Percentiles rank a stretch among this genome's conserved stretches.
Evolutionary conservation across 2,797 vertebrate genomes (phyloP).

Genomic region (Clarias pachynema): DNA sequence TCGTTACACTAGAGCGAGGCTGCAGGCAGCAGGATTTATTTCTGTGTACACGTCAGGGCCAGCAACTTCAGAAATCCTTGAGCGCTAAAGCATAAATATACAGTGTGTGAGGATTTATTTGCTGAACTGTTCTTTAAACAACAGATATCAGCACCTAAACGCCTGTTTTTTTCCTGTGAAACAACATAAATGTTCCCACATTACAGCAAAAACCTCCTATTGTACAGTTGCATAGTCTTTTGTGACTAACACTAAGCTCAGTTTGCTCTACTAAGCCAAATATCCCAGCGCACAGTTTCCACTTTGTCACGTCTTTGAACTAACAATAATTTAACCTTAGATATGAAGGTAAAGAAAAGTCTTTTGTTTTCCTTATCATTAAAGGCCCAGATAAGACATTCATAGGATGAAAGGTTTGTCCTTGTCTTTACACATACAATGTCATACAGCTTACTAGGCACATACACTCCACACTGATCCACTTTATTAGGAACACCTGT

Average conservation of each 20-base stretch:
- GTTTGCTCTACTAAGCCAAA: not conserved
- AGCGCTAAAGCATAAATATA: slow-evolving; percentile 9
- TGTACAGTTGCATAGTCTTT: not conserved
- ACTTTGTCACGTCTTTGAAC: not conserved
- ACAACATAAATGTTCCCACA: not conserved
- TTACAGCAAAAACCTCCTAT: not conserved
- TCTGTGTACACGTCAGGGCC: slow-evolving; percentile 22
- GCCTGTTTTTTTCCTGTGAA: not conserved
- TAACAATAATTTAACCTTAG: slow-evolving; percentile 12
- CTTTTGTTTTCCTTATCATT: slow-evolving; percentile 17
- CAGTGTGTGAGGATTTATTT: not conserved
- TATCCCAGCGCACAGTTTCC: not conserved
- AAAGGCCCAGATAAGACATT: slow-evolving; percentile 8
- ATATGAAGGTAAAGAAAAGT: not conserved
- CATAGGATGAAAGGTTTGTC: not conserved
- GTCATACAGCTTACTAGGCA: not conserved
- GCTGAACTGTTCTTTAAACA: not conserved
- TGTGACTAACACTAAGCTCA: not conserved
- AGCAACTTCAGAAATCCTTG: slow-evolving; percentile 27
- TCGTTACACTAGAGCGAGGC: slow-evolving; percentile 24
- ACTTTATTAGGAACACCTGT: no score
- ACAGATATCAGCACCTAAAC: not conserved
- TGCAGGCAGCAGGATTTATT: slow-evolving; percentile 38
- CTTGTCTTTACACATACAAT: slow-evolving; percentile 14
- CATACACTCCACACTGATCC: not conserved